Base-by-base conservation (phyloP, 2,797 vertebrate species). In the Schizothorax lantsangensis region DNA sequence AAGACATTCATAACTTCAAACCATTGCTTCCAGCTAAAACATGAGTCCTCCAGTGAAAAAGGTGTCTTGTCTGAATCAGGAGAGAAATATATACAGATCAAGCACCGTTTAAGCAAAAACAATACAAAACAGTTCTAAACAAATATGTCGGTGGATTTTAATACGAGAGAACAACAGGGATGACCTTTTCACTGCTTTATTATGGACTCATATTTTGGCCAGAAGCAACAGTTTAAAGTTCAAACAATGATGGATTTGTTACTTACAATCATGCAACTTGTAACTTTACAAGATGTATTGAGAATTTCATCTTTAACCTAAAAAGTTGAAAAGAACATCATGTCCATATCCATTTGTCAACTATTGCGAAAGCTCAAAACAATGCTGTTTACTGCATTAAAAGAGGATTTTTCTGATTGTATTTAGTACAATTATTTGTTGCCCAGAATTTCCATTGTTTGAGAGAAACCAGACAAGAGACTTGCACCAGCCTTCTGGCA, bases 331-430 rank as follows among this genome's bases (percentile, higher is more conserved):
- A 79, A 62, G n/a, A 59, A 62, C 30, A 68, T 43, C 54, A 17
- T 33, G 54, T 45, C 54, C 36, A 30, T 45, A 19, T 83, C 38
- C 4, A 68, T 66, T 54, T 52, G 33, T 68, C 57, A 19, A 17
- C 30, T 49, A n/a, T 89, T 86, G 86, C 87, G 90, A 90, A 86
- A 88, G 83, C 90, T 92, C 21, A 84, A 91, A 91, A 85, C 11
- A 30, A 89, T 73, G 89, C 89, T 38, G 62, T 36, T 57, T 33
- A 57, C 80, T 64, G 40, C 74, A 68, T 91, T 91, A 85, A 90
- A 90, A 85, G 83, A 91, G 84, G 88, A 89, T 90, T 91, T 90
- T 92, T 93, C 90, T 91, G 90, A 88, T 86, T 86, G 75, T 80
- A 80, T 90, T 88, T 88, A 83, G 79, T 72, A 38, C 57, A 30